Conservation (phyloP, 2,113 vertebrate species). For the rat (Rattus norvegicus) region GRCr8 NC_086028.1:42452501-42453000, state of each 20-base stretch:
- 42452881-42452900: not conserved
- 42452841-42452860: not conserved
- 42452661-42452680: not conserved
- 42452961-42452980: not conserved
- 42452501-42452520: not conserved
- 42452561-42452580: not conserved
- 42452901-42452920: not conserved
- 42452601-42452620: not conserved
- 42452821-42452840: not conserved
- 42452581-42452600: not conserved
- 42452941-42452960: no score
- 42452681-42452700: not conserved
- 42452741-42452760: not conserved
- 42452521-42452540: not conserved
- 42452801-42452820: not conserved
- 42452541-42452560: not conserved
- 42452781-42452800: not conserved
- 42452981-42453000: not conserved
- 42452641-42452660: not conserved
- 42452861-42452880: not conserved
- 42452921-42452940: not conserved
- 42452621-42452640: not conserved
- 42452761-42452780: not conserved
- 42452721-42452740: not conserved
- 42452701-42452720: not conserved